Evolutionary conservation across 2,113 vertebrate species (phyloP).

Genomic region (Dendropsophus ebraccatus): DNA sequence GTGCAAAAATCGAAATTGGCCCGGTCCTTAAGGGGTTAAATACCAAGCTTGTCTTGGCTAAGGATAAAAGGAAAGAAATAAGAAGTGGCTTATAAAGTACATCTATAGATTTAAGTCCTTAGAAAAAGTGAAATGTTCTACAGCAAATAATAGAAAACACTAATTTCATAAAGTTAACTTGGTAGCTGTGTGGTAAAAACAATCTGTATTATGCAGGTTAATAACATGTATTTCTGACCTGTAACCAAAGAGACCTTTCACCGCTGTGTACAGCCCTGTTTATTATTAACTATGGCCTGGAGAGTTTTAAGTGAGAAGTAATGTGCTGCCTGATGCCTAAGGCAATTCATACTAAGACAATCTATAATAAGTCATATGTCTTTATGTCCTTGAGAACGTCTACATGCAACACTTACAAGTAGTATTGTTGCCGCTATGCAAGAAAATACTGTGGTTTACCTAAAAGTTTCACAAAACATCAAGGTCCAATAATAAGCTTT

Average conservation of each 20-base stretch:
- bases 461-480: too few species aligned
- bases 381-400: constrained; percentile 5
- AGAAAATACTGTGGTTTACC: background rate
- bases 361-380: background rate
- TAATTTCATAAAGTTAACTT: background rate
- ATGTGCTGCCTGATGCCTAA: background rate
- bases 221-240: constrained; percentile 29
- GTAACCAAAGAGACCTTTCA: constrained; percentile 34
- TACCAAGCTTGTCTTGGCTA: too few species aligned
- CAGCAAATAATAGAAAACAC: background rate
- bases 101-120: too few species aligned
- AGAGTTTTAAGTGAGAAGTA: background rate
- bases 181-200: too few species aligned
- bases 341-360: background rate
- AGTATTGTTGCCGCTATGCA: background rate
- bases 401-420: background rate
- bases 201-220: background rate
- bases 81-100: too few species aligned
- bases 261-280: constrained; percentile 10
- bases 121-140: too few species aligned
- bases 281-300: constrained; percentile 29
- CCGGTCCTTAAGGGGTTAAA: too few species aligned
- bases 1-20: too few species aligned
- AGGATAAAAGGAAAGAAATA: too few species aligned
- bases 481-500: too few species aligned